Base-by-base conservation (phyloP, 2,888 invertebrate species). In the Dolomedes plantarius region DNA sequence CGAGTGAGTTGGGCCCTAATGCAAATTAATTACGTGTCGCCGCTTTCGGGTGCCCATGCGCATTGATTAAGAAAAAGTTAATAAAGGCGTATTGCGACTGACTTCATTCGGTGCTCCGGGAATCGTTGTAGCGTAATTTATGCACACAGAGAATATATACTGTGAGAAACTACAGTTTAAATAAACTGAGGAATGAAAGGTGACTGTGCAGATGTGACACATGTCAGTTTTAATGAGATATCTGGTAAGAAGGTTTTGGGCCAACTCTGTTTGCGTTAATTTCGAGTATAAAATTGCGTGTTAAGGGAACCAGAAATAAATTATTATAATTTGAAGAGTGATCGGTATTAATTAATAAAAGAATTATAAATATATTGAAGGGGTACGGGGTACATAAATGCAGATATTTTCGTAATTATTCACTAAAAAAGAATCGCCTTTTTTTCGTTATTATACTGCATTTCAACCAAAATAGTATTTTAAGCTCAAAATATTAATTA, bases 11-110 rank as follows among this genome's bases (percentile, higher is more conserved):
- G 23, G 6, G 23, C 23, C 56, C 23, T 56, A 56, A 56, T 56
- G 56, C 56, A 69, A 69, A 62, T 78, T 78, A 78, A 69, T 78
- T 39, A 68, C 64, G 79, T 64, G 36, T 62, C 72, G 64, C 13
- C 32, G 76, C 32, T 13, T 46, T 16, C 28, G 16, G 19, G 31
- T 29, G 32, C 29, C 41, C 11, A 28, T 28, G 62, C 73, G 56
- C 81, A 69, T 36, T 69, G 81, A 74, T 68, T 56, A 68, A 39
- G 75, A 62, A 68, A 69, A 75, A 81, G 74, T 81, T 81, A 81
- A 81, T 81, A 81, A 81, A 68, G 36, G 69, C 62, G 69, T 75
- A 69, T 81, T 64, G 81, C 80, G 73, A 74, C n/a, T 67, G 69
- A 81, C 62, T 81, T 68, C 16, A 36, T 41, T n/a, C 16, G 27